Evolutionary conservation across 2,113 vertebrate species (phyloP).

Genomic region (Oncorhynchus gorbuscha): DNA sequence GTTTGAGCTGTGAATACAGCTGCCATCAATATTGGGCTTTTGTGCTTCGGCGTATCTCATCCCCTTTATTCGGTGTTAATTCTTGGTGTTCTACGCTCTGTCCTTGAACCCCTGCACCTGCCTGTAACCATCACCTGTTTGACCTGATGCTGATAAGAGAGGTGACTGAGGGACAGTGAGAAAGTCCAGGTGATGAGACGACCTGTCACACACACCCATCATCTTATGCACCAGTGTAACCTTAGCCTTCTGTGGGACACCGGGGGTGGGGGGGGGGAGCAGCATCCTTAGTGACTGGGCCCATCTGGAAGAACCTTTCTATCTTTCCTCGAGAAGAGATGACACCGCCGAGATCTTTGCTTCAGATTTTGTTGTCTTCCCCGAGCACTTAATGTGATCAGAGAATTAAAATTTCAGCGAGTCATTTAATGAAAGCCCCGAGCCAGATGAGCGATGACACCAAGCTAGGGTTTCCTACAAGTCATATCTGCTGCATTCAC

Average conservation of each 20-base stretch:
- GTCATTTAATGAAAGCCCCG: constrained; percentile 68
- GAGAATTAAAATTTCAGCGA: constrained; percentile 83
- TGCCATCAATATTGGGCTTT: background rate
- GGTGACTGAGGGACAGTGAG: constrained; percentile 34
- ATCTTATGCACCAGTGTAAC: constrained; percentile 66
- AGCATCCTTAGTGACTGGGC: constrained; percentile 31
- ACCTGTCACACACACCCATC: constrained; percentile 57
- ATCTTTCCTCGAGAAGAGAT: constrained; percentile 63
- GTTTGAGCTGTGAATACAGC: background rate
- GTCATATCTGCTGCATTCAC: constrained; percentile 41
- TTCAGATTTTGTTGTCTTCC: constrained; percentile 76
- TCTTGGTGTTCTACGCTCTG: background rate
- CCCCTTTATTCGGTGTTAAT: background rate
- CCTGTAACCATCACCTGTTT: constrained; percentile 34
- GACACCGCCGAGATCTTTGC: constrained; percentile 69
- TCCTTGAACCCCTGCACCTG: constrained; percentile 20
- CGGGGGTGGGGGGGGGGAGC: constrained; percentile 44
- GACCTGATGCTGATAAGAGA: constrained; percentile 36
- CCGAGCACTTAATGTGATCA: constrained; percentile 83
- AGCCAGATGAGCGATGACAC: constrained; percentile 51
- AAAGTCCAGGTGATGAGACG: constrained; percentile 59
- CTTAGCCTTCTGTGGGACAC: constrained; percentile 57
- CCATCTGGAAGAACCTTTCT: constrained; percentile 52
- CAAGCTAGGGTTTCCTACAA: constrained; percentile 69
- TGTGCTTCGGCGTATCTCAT: background rate